Conservation (phyloP, 2,797 vertebrate genomes). For the Hippocampus kuda region DNA sequence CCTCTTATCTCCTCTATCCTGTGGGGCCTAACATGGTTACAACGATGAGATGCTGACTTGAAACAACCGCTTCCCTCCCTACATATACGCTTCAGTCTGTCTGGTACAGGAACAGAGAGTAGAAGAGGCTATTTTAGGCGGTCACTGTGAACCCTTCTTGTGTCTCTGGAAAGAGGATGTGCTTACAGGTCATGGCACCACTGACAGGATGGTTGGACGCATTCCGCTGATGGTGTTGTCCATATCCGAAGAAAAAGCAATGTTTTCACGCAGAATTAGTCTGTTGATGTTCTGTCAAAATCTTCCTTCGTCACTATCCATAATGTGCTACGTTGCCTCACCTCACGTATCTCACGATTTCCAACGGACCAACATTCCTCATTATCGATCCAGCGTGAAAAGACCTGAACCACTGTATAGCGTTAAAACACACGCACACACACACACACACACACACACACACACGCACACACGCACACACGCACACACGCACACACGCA, state of each 20-base stretch:
- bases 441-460: too few relatives aligned
- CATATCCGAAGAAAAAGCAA: not conserved
- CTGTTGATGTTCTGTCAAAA: too few relatives aligned
- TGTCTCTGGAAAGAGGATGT: constrained; percentile 63
- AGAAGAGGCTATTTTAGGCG: constrained; percentile 59
- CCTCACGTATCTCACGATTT: too few relatives aligned
- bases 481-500: too few relatives aligned
- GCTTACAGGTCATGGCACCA: constrained; percentile 55
- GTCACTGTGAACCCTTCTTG: constrained; percentile 49
- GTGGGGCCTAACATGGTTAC: constrained; percentile 18
- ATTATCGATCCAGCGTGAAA: too few relatives aligned
- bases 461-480: too few relatives aligned
- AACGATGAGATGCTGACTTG: constrained; percentile 18
- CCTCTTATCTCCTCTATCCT: constrained; percentile 12
- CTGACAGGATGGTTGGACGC: constrained; percentile 28
- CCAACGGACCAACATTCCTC: too few relatives aligned
- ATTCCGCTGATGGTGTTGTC: constrained; percentile 38
- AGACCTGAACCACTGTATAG: too few relatives aligned
- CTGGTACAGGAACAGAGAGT: constrained; percentile 59
- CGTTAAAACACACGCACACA: too few relatives aligned
- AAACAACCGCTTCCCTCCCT: constrained; percentile 8
- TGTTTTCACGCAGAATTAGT: too few relatives aligned
- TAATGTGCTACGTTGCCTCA: too few relatives aligned
- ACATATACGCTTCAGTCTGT: constrained; percentile 13
- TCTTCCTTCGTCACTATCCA: too few relatives aligned